A percentile compares a stretch with the other conserved stretches of the same genome.
Evolutionary conservation across 2,888 invertebrate species (phyloP).

Genomic region (Tetropium fuscum): DNA sequence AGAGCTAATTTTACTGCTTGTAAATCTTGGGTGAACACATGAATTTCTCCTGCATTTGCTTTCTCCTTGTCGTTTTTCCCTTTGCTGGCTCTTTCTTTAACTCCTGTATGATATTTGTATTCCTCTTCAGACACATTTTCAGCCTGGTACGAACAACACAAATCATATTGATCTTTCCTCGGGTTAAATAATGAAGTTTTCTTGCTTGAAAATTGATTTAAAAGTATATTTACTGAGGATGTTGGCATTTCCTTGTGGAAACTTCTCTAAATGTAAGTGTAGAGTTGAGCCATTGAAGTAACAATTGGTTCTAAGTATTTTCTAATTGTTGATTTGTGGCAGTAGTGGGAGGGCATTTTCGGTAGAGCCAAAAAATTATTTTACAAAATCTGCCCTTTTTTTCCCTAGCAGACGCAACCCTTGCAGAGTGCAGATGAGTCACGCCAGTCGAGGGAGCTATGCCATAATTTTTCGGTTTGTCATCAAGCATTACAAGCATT

Average conservation of each 20-base stretch:
- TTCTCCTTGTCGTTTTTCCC: background rate
- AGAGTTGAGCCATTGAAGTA: no score
- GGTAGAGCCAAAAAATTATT: conserved; percentile 16
- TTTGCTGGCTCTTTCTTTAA: background rate
- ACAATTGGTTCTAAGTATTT: conserved; percentile 31
- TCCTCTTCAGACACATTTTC: background rate
- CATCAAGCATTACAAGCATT: no score
- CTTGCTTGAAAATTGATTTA: conserved; percentile 15
- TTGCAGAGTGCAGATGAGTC: background rate
- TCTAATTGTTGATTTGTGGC: conserved; percentile 26
- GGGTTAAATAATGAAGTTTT: conserved; percentile 15
- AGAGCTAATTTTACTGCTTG: conserved; percentile 14
- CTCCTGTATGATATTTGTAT: background rate
- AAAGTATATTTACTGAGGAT: conserved; percentile 8
- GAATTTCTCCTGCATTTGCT: conserved; percentile 12
- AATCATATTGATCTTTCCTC: conserved; percentile 12
- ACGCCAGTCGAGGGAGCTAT: conserved; percentile 8
- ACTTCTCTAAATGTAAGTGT: no score
- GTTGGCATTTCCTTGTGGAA: conserved; percentile 2
- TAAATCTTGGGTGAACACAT: conserved; percentile 15
- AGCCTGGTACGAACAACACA: conserved; percentile 26
- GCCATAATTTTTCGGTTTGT: conserved; percentile 21
- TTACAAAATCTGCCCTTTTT: conserved; percentile 13
- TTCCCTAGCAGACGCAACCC: conserved; percentile 1
- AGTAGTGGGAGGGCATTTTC: conserved; percentile 31